Base-by-base conservation (phyloP, 1,140 invertebrate species). In the Drosophila simulans region DNA sequence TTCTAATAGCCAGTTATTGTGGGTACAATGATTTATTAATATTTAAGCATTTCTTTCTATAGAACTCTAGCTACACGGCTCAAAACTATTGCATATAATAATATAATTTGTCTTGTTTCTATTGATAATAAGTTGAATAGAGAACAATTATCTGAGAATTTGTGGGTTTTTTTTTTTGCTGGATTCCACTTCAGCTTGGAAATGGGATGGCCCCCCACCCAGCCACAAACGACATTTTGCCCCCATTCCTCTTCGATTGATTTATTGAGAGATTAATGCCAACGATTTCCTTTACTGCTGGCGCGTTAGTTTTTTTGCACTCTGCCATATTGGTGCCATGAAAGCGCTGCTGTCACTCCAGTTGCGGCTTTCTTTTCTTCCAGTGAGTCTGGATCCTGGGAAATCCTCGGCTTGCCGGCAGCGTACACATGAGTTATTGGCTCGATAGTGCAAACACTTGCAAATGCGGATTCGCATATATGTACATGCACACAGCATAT, bases 221-320 rank as follows among this genome's bases (percentile, higher is more conserved):
- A 40, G 10, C 59, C 35, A 60, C 31, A 60, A 34, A 46, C 60
- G 68, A 57, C 64, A 70, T 39, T 51, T 52, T 17, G 31, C 22
- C 34, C 37, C 52, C 22, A 42, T 46, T 52, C 34, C 35, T n/a
- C 17, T 31, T 43, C 64, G 51, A 80, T 71, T 64, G 64, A 80
- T 80, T 76, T 81, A 80, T 80, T 81, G 43, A 76, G 64, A 52
- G 69, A 74, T 80, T 80, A 74, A 66, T 80, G 57, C 68, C 65
- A 64, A 59, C 48, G 64, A 70, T 70, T 69, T 39, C 64, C 66
- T 69, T 70, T 53, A 77, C 51, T 56, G 72, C 39, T 37, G 58
- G 58, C 37, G 48, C 52, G 45, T 71, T 43, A 78, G 58, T 78
- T 43, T 76, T 42, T 76, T 58, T 76, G 54, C 54, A 68, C 60